phyloP scores from a whole-genome alignment of 2,888 invertebrate species.

The Drosophila nr. perissopoda region DNA sequence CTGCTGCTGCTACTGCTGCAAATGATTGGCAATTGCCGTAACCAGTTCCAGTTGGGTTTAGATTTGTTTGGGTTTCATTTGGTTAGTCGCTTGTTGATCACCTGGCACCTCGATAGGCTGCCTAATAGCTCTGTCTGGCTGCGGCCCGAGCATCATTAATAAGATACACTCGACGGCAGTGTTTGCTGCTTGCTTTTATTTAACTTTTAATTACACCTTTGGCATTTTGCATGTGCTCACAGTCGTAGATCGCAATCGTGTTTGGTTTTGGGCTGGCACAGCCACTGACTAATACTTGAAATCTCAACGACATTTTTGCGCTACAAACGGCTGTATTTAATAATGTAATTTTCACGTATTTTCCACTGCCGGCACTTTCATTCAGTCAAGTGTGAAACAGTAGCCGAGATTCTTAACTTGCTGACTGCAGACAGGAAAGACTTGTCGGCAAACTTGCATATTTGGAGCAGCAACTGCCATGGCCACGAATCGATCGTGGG shows the following conservation, averaged over 20 bases:
- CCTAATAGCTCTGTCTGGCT: conserved; percentile 66
- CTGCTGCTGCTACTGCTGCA: conserved; percentile 13
- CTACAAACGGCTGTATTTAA: conserved; percentile 11
- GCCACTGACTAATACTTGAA: conserved; percentile 5
- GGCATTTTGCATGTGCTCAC: conserved; percentile 65
- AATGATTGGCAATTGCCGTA: conserved; percentile 65
- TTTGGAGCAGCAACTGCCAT: conserved; percentile 75
- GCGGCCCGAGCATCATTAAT: conserved; percentile 69
- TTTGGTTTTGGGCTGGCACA: conserved; percentile 9
- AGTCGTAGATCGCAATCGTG: conserved; percentile 1
- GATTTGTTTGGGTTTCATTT: conserved; percentile 32
- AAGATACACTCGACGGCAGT: conserved; percentile 39
- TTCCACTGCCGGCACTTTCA: conserved; percentile 45
- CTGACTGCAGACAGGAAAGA: conserved; percentile 66
- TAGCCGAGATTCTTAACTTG: conserved; percentile 37
- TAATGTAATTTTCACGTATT: conserved; percentile 1
- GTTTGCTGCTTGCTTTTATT: conserved; percentile 58
- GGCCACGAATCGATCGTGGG: conserved; percentile 58
- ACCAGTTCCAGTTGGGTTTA: conserved; percentile 66
- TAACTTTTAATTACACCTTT: conserved; percentile 77
- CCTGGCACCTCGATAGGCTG: conserved; percentile 34
- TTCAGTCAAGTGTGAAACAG: conserved; percentile 38
- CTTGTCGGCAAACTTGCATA: conserved; percentile 61
- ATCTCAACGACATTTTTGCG: conserved; percentile 13
- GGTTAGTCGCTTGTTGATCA: conserved; percentile 25